These are phyloP conservation scores for Drosophila vallismaia DNA, from an alignment of 2,888 invertebrate genomes.

Conservation along the genomic window DNA sequence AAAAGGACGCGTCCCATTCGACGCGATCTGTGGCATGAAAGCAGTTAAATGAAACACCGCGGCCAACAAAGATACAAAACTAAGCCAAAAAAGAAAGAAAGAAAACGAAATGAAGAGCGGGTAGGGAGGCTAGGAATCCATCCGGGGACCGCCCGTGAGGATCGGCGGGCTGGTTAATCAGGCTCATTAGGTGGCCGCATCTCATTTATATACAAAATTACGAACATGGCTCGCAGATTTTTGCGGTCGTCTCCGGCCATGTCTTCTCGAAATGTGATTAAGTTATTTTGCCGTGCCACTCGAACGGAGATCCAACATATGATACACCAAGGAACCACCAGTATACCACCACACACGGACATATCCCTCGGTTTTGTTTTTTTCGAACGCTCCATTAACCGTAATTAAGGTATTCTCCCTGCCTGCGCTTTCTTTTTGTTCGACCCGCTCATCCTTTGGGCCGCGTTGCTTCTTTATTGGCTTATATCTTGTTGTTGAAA, in stretches of 20 bases:
- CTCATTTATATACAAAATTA: slow-evolving; percentile 81
- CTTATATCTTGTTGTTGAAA: slow-evolving; percentile 75
- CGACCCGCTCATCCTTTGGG: slow-evolving; percentile 31
- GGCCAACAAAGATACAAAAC: not conserved
- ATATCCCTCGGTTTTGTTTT: slow-evolving; percentile 43
- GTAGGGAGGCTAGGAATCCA: not conserved
- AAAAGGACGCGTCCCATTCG: slow-evolving; percentile 82
- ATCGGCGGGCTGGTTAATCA: slow-evolving; percentile 77
- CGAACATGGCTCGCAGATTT: slow-evolving; percentile 80
- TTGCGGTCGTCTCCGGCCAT: slow-evolving; percentile 66
- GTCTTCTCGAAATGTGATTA: slow-evolving; percentile 74
- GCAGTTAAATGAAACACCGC: slow-evolving; percentile 79
- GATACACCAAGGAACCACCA: slow-evolving; percentile 36
- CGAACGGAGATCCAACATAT: slow-evolving; percentile 41
- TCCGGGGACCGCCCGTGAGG: slow-evolving; percentile 29
- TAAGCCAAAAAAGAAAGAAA: not conserved
- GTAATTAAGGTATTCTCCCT: slow-evolving; percentile 81
- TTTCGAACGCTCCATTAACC: slow-evolving; percentile 81
- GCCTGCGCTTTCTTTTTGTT: slow-evolving; percentile 72
- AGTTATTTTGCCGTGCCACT: slow-evolving; percentile 75
- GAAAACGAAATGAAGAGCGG: not conserved
- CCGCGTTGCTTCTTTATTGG: slow-evolving; percentile 68
- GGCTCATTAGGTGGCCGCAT: slow-evolving; percentile 82
- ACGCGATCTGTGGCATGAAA: slow-evolving; percentile 79
- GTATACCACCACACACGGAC: slow-evolving; percentile 15